phyloP scores from a whole-genome alignment of 2,888 invertebrate genomes.

The Sycophila texana region DNA sequence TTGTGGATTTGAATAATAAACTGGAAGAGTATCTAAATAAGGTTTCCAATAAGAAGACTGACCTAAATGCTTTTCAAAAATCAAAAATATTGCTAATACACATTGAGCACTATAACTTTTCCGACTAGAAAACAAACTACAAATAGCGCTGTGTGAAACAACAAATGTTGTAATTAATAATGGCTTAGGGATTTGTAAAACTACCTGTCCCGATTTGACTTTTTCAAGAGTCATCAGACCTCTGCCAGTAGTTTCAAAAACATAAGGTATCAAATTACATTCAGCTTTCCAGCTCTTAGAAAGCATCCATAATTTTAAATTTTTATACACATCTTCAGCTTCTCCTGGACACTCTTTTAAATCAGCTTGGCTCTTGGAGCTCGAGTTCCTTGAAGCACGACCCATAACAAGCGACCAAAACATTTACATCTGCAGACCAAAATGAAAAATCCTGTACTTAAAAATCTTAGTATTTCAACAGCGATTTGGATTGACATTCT shows the following conservation, averaged over 20 bases:
- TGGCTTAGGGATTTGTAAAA: conserved; percentile 77
- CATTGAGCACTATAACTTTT: conserved; percentile 79
- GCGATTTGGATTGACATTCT: conserved; percentile 19
- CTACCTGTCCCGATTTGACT: conserved; percentile 76
- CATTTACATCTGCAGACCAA: conserved; percentile 52
- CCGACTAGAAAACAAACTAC: conserved; percentile 61
- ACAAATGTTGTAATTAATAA: conserved; percentile 76
- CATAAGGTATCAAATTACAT: conserved; percentile 63
- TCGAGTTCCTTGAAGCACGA: conserved; percentile 68
- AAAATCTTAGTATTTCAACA: background rate
- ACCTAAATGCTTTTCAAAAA: conserved; percentile 81
- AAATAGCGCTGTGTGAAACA: conserved; percentile 68
- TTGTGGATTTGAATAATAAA: conserved; percentile 82
- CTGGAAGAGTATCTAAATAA: conserved; percentile 85
- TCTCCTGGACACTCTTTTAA: conserved; percentile 55
- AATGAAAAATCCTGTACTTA: conserved; percentile 29
- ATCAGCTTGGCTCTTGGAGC: conserved; percentile 60
- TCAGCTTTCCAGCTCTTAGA: conserved; percentile 61
- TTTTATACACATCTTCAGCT: conserved; percentile 57
- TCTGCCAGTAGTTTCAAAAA: conserved; percentile 83
- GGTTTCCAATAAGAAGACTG: conserved; percentile 78
- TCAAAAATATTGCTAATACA: conserved; percentile 84
- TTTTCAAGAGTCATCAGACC: conserved; percentile 80
- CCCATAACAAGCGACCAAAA: conserved; percentile 64
- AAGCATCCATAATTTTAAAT: conserved; percentile 67